Conservation (phyloP, 1,140 invertebrate species). For the Aphis craccivora region DNA sequence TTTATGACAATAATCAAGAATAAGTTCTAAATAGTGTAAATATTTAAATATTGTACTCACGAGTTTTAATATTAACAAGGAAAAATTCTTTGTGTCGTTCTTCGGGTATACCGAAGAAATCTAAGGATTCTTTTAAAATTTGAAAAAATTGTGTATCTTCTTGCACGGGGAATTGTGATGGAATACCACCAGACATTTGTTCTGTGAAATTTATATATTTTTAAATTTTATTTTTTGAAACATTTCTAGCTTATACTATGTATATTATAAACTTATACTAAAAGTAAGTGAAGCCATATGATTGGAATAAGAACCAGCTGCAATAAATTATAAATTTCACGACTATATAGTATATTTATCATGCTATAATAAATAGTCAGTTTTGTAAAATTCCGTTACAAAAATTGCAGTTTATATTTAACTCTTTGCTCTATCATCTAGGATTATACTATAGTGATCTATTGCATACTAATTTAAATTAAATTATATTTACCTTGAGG, state of each 20-base stretch:
- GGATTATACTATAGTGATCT: neutral
- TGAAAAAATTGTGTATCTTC: slow-evolving; percentile 98
- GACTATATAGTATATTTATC: neutral
- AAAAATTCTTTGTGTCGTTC: slow-evolving; percentile 89
- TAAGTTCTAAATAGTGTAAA: neutral
- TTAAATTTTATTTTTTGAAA: neutral
- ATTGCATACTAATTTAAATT: neutral
- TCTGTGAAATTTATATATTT: slow-evolving; percentile 66
- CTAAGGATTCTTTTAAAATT: slow-evolving; percentile 92
- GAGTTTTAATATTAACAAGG: slow-evolving; percentile 96
- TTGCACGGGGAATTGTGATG: slow-evolving; percentile 97
- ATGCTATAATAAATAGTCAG: neutral
- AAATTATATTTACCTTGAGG: slow-evolving; percentile 69
- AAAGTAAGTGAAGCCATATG: neutral
- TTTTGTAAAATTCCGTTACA: neutral
- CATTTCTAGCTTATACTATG: neutral
- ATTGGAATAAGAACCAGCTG: neutral
- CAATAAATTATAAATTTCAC: neutral
- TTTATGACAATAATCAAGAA: neutral
- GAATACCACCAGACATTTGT: slow-evolving; percentile 90
- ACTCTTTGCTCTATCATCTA: neutral
- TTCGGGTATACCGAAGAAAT: slow-evolving; percentile 97
- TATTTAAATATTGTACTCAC: slow-evolving; percentile 69
- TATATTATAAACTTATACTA: neutral
- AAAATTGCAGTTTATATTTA: neutral